Conservation (phyloP, 2,113 vertebrate species). For the Alouatta palliata region DNA sequence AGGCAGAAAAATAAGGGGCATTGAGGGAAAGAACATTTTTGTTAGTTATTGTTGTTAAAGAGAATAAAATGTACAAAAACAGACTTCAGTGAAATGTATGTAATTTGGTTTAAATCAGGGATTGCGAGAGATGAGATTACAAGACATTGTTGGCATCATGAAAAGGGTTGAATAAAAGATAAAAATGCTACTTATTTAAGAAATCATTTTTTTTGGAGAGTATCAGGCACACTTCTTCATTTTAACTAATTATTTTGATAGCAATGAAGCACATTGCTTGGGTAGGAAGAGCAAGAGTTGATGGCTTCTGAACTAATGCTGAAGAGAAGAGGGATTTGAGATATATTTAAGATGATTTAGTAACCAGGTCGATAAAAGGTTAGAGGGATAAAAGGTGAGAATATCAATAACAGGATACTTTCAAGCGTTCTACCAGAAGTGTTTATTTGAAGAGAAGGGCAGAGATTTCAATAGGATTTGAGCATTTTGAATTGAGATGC, state of each 20-base stretch:
- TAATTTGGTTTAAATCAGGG: neutral
- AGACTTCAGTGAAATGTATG: neutral
- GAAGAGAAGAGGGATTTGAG: neutral
- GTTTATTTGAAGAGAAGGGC: neutral
- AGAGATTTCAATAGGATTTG: neutral
- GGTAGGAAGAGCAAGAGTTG: neutral
- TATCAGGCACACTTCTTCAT: neutral
- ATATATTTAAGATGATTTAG: neutral
- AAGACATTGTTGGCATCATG: neutral
- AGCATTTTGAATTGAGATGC: neutral
- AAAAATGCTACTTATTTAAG: neutral
- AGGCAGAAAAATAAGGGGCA: neutral
- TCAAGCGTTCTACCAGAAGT: neutral
- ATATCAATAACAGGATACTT: neutral
- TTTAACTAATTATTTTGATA: neutral
- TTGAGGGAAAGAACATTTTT: neutral
- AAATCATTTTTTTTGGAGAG: neutral
- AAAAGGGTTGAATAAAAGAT: neutral
- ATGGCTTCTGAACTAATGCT: neutral
- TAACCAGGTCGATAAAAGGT: slow-evolving; percentile 7
- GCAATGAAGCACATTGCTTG: neutral
- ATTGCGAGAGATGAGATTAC: neutral
- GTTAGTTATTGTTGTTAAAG: neutral
- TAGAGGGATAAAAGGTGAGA: neutral
- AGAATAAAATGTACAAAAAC: too few relatives aligned